Base-by-base conservation (phyloP, 2,888 invertebrate species). In the Eretmocerus hayati region DNA sequence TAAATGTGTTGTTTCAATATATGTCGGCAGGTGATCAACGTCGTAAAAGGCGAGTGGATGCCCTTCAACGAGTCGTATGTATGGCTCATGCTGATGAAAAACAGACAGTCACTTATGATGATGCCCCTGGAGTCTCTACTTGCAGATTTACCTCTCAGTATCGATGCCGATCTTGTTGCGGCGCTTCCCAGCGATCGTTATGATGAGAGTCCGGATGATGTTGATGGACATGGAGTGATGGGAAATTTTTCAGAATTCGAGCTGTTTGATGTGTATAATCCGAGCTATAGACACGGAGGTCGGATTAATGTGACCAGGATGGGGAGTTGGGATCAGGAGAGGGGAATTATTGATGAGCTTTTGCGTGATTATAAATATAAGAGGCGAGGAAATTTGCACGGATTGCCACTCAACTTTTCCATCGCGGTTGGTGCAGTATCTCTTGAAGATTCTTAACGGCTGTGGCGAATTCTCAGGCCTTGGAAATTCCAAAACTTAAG, bases 231-330 rank as follows among this genome's bases (percentile, higher is more conserved):
- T n/a, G n/a, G n/a, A n/a, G n/a, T n/a, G n/a, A n/a, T n/a, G n/a
- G n/a, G n/a, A n/a, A n/a, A n/a, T n/a, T n/a, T n/a, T n/a, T n/a
- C n/a, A n/a, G 26, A 20, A 22, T 62, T 55, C 40, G 43, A 42
- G 18, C 54, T 64, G 23, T 62, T 60, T 43, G 66, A 66, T 22
- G 57, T 62, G 33, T 66, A 65, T 46, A 66, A 64, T 57, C 62
- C 61, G 2, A 64, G 65, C 49, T 60, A 61, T 49, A 56, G 58
- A 22, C 63, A 65, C 21, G 61, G 61, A 2, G 61, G 59, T 16
- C 43, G 46, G 9, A 41, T 65, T 2, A 62, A 60, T 47, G 53
- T 62, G 19, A 63, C 59, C 9, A 55, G 54, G 9, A 61, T 63
- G 56, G 66, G 65, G 11, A 8, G 50, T n/a, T 66, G 64, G 63